Evolutionary conservation across 2,888 invertebrate species (phyloP), one percentile per base, ranked within the genome.

Genomic region (Drosophila colorata): DNA sequence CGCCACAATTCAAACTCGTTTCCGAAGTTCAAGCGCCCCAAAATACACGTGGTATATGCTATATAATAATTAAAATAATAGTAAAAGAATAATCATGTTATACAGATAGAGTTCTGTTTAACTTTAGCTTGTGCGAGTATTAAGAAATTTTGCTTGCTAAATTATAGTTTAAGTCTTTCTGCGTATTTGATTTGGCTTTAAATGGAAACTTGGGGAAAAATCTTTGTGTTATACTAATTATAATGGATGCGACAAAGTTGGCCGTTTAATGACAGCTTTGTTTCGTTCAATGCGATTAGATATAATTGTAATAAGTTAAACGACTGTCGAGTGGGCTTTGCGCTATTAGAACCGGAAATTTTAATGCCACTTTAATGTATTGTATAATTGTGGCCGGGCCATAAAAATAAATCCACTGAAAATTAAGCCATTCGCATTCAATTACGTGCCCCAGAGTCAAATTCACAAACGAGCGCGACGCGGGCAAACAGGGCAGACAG

Each of bases 381-480:
- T 74, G 77, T 70, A 63, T 86, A 86, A 80, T 86, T 87, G 81
- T 63, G 67, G 55, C 20, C 64, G 44, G 85, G 67, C 75, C 66
- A 75, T 75, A 78, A 73, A 75, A 74, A 65, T 70, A 69, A 82
- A 83, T 75, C 72, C 71, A 71, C 49, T 69, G 71, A 64, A 77
- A 87, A 83, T 87, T 38, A 80, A 83, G 82, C 67, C 69, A 87
- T 83, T 83, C 69, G 82, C 85, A 83, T 83, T 83, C 82, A 83
- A 81, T 84, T 84, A 81, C 87, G 87, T 87, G 75, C 74, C 51
- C 59, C 69, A 56, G 58, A 64, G 57, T 49, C 60, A 44, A 28
- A 41, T 48, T 48, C n/a, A 59, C 49, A 38, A 48, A 16, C 28
- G 9, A 9, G 28, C 28, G 8, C 28, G 2, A 9, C 25, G 25